phyloP scores from a whole-genome alignment of 2,797 vertebrate genomes.

The Poeciliopsis gracilis region DNA sequence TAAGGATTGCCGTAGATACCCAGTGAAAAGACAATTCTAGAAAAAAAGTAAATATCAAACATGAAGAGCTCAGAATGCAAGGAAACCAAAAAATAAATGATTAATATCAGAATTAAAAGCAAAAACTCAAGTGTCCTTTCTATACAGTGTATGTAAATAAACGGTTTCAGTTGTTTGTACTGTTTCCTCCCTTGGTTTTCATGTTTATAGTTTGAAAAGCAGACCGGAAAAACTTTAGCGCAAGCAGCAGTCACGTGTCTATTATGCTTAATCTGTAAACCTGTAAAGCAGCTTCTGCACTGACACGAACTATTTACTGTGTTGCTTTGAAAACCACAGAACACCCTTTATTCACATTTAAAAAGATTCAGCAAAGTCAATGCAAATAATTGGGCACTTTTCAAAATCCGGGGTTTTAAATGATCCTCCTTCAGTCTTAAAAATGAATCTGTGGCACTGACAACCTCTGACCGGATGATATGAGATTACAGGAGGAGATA shows the following conservation, averaged over 20 bases:
- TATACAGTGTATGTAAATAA: not conserved
- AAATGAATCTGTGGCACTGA: not conserved
- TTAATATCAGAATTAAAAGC: not conserved
- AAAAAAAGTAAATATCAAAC: not conserved
- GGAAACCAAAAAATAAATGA: not conserved
- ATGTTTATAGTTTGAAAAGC: not conserved
- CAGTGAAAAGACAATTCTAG: not conserved
- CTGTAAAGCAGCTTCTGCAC: slow-evolving; percentile 43
- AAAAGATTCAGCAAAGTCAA: not conserved
- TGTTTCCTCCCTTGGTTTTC: not conserved
- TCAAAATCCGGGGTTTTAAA: not conserved
- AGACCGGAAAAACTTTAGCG: not conserved
- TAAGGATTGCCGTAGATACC: not conserved
- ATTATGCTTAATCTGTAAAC: slow-evolving; percentile 36
- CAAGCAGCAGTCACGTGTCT: not conserved
- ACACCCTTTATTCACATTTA: slow-evolving; percentile 29
- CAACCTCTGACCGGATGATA: not conserved
- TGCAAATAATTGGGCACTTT: not conserved
- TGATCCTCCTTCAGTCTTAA: not conserved
- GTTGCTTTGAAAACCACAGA: slow-evolving; percentile 44
- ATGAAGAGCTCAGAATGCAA: not conserved
- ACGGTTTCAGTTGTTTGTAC: not conserved
- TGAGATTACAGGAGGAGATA: not conserved
- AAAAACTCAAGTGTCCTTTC: not conserved
- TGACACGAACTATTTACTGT: slow-evolving; percentile 58